Base-by-base conservation (phyloP, 2,888 invertebrate genomes). In the Neoascia interrupta region DNA sequence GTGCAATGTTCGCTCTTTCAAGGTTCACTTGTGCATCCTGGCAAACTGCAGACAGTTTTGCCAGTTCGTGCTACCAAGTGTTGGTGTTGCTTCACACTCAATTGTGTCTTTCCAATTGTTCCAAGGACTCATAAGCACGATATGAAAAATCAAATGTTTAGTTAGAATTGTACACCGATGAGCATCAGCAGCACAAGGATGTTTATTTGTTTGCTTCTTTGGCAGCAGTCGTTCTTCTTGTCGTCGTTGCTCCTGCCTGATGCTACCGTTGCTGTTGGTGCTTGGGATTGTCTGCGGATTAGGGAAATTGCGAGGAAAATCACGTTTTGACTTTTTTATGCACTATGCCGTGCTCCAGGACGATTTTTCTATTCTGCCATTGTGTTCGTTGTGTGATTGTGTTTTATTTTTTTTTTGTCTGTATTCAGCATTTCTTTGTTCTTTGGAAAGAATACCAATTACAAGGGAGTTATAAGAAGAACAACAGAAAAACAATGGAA, bases 291-390 rank as follows among this genome's bases (percentile, higher is more conserved):
- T 66, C 41, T 60, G 43, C 34, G 66, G 66, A 79, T 79, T 79
- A 73, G 66, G 79, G 61, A 73, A 73, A 73, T 79, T 79, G 79
- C 54, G 61, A 73, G 61, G 73, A 79, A 79, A 79, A 79, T 73
- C 79, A 79, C 73, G 79, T 79, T 73, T 66, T 73, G 66, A 73
- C 64, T 66, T 79, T 56, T 66, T 79, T 60, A 3, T 79, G 21
- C 43, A 41, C 13, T 31, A n/a, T 31, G 16, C 26, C 28, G 13
- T 31, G 45, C 53, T 61, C 56, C 61, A 56, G 53, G 79, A 61
- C 60, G 54, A 61, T 34, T n/a, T n/a, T 41, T 72, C 45, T 74
- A 72, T 76, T 58, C 60, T 39, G 39, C 28, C 58, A 64, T 64
- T 76, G 41, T 49, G 43, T 19, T 8, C 37, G 34, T 28, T 56